Conservation (phyloP, 2,888 invertebrate genomes). For the Pogonocherus hispidulus region DNA sequence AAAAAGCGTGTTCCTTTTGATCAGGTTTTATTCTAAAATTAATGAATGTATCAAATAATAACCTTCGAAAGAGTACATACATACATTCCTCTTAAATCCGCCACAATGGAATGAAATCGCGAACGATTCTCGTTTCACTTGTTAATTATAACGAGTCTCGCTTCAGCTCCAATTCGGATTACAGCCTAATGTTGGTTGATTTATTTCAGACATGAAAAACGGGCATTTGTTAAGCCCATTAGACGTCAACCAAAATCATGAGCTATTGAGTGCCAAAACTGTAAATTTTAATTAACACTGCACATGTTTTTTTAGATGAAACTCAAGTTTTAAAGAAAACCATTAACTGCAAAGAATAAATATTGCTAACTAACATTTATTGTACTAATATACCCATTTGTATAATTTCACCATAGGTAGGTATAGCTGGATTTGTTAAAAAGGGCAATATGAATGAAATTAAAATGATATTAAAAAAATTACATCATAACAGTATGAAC, state of each 20-base stretch:
- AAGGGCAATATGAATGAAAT: too few species aligned
- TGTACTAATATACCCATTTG: too few species aligned
- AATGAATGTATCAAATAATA: not conserved
- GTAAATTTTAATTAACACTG: constrained; percentile 6
- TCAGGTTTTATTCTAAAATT: not conserved
- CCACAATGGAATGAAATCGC: not conserved
- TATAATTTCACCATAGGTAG: too few species aligned
- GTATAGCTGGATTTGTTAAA: too few species aligned
- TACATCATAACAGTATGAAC: too few species aligned
- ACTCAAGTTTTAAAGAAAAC: too few species aligned
- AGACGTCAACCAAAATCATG: not conserved
- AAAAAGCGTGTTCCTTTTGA: too few species aligned
- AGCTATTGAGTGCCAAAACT: not conserved
- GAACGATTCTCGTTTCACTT: constrained; percentile 1
- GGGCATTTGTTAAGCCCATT: not conserved
- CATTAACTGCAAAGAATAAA: too few species aligned
- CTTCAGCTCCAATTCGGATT: constrained; percentile 2
- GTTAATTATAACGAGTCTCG: constrained; percentile 6
- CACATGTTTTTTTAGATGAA: not conserved
- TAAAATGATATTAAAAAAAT: too few species aligned
- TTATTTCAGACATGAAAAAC: constrained; percentile 6
- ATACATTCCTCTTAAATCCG: not conserved
- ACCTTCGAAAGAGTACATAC: not conserved
- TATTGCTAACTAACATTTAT: too few species aligned
- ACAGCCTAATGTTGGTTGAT: not conserved